Conservation (phyloP, 2,797 vertebrate species). For the Apogon hyalosoma region DNA sequence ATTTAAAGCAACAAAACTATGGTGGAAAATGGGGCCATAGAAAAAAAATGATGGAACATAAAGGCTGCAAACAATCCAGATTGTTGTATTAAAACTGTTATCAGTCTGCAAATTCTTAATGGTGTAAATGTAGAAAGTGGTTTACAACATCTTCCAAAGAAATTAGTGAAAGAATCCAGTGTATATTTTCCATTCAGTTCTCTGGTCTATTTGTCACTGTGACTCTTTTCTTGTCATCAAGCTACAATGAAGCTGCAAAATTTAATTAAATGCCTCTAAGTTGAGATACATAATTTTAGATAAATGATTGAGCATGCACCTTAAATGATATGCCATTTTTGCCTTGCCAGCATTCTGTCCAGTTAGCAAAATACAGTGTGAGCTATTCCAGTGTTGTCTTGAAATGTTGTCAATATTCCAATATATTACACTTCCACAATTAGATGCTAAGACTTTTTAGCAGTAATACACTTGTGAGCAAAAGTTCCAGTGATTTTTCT, state of each 20-base stretch:
- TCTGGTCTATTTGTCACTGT: constrained; percentile 12
- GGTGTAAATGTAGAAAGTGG: constrained; percentile 37
- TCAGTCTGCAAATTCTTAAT: constrained; percentile 51
- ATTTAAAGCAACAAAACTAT: constrained; percentile 42
- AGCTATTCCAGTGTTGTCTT: constrained; percentile 76
- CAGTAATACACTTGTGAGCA: constrained; percentile 55
- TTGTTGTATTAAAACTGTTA: constrained; percentile 58
- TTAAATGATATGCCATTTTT: constrained; percentile 47
- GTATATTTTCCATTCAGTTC: constrained; percentile 44
- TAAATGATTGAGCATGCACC: constrained; percentile 62
- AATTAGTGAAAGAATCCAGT: constrained; percentile 56
- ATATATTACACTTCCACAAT: constrained; percentile 49
- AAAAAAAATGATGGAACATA: constrained; percentile 40
- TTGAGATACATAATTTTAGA: constrained; percentile 46
- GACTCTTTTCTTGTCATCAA: constrained; percentile 34
- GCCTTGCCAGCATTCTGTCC: constrained; percentile 60
- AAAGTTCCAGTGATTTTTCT: constrained; percentile 72
- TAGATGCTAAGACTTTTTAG: constrained; percentile 58
- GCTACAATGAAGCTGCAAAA: constrained; percentile 24
- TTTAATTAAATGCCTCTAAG: constrained; percentile 26
- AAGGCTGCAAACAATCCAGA: constrained; percentile 44
- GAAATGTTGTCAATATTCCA: constrained; percentile 71
- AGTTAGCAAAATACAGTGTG: constrained; percentile 70
- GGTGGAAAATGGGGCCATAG: constrained; percentile 25
- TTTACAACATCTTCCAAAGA: constrained; percentile 33